Base-by-base conservation (phyloP, 2,888 invertebrate genomes). In the Caenorhabditis sp. region DNA sequence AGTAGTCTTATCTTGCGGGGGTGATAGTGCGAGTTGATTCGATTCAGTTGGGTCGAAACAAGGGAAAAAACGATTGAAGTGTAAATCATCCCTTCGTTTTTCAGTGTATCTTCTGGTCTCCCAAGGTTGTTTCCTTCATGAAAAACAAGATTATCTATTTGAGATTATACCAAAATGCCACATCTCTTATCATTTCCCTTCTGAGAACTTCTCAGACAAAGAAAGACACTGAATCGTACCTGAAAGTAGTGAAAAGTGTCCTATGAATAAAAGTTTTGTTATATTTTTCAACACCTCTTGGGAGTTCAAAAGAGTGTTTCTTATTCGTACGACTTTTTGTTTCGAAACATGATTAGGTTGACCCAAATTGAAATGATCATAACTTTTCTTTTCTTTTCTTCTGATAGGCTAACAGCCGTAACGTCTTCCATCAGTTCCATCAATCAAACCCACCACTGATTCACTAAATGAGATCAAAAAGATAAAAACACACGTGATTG, bases 1-100 rank as follows among this genome's bases (percentile, higher is more conserved):
- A n/a, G 7, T 63, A 59, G 47, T 51, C 31, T 69, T 64, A 58
- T 79, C 56, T 70, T 31, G 28, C 35, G 63, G 58, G 63, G 80
- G 80, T 80, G 80, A 80, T 63, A 73, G 80, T 73, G 80, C 80
- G 80, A 66, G 68, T 73, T 73, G 73, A 80, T 80, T 80, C 59
- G 73, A 80, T 80, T 79, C 69, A 26, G 41, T 59, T 59, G 79
- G 63, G 56, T 79, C 79, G 70, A 63, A 56, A 54, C n/a, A 19
- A 76, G 24, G 63, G 41, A 63, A 61, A 69, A 61, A 61, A 12
- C 61, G 54, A 31, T 41, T 12, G 56, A 64, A 64, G 79, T 79
- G 79, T 79, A 79, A 79, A 79, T 79, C 70, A 70, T 79, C 51
- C 77, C 61, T 54, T 69, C 47, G 16, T 54, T 19, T 63, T 69